Evolutionary conservation across 2,113 vertebrate species (phyloP), one percentile per base, ranked within the genome.

Genomic region (Eubucco bourcierii): DNA sequence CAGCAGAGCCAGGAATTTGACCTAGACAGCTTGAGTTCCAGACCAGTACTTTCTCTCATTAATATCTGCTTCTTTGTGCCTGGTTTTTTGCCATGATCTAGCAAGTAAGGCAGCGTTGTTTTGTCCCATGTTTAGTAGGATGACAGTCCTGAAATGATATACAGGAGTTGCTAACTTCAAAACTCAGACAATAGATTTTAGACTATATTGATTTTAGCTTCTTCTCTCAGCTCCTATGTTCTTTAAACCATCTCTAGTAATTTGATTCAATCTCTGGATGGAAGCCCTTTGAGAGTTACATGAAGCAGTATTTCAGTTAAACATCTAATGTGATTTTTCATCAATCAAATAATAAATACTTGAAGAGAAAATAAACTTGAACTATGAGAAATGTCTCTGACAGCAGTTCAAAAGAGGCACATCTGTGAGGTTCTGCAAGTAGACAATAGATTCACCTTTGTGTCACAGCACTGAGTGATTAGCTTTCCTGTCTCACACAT

Each of bases 261-360:
- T 95, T 78, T 77, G 75, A 93, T 87, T 94, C 67, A 82, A 76
- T 67, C 65, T 75, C 84, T 90, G 58, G 64, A 90, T 87, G 71
- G 16, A 92, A 89, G 25, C 80, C 93, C 56, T 87, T 53, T 80
- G 94, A 89, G 89, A 85, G 20, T 24, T 24, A 50, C 33, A 76
- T 56, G 37, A 81, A 90, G 87, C 65, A 71, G 60, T 75, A 74
- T 85, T 93, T 94, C 81, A 87, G 87, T 85, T 83, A 91, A 96
- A 92, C 68, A 68, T 75, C 68, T 89, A 87, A 93, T 72, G 44
- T 71, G 65, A 85, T 89, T 93, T 92, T 89, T 93, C 81, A 95
- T 96, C 91, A 92, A 82, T 93, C 89, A 91, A 84, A 89, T 87
- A 74, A 82, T 89, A 93, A 94, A 93, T 55, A 85, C 75, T 85